phyloP scores from a whole-genome alignment of 2,113 vertebrate genomes.

The Micromys minutus region DNA sequence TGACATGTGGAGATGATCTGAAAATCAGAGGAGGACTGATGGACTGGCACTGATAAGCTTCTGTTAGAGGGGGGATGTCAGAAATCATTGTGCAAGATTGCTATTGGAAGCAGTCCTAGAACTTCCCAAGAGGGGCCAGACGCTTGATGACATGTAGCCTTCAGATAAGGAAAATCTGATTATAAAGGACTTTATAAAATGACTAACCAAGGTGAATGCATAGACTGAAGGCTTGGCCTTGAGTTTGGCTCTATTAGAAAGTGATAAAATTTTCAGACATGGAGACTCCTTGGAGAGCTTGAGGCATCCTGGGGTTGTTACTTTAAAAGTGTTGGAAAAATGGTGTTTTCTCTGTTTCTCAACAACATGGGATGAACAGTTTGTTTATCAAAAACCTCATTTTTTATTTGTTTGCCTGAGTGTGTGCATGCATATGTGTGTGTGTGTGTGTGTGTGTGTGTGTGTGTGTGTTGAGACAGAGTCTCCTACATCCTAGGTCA shows the following conservation, averaged over 20 bases:
- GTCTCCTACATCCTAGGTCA: background rate
- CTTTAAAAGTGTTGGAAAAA: background rate
- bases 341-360: background rate
- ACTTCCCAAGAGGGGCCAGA: rapidly evolving
- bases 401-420: background rate
- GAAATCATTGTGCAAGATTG: background rate
- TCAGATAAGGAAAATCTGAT: background rate
- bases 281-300: background rate
- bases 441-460: too few relatives aligned
- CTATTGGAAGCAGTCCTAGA: background rate
- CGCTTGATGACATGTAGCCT: background rate
- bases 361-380: background rate
- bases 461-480: background rate
- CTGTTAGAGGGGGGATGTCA: rapidly evolving
- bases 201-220: background rate
- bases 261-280: background rate
- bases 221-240: too few relatives aligned
- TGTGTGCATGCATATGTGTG: too few relatives aligned
- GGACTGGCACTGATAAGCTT: background rate
- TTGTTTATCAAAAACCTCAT: background rate
- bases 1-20: background rate
- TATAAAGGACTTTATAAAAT: background rate
- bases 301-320: too few relatives aligned
- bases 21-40: background rate
- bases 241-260: background rate